Percentiles rank a stretch among this genome's conserved stretches.
Conservation (phyloP, 2,797 vertebrate genomes). For the Kryptopterus vitreolus region DNA sequence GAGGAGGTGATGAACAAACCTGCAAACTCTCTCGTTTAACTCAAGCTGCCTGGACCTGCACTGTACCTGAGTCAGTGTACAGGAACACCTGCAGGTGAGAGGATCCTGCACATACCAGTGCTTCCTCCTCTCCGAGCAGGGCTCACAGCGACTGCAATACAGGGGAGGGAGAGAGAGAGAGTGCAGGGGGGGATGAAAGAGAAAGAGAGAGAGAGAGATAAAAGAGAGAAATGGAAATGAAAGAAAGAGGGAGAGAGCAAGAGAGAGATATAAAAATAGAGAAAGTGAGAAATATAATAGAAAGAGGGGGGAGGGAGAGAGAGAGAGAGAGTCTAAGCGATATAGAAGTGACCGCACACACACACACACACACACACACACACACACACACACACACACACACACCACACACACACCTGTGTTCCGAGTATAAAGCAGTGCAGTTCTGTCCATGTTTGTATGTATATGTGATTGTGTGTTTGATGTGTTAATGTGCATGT, state of each 20-base stretch:
- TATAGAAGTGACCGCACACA: conserved; percentile 39
- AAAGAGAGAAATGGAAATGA: conserved; percentile 58
- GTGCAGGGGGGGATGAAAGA: conserved; percentile 62
- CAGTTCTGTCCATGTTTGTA: neutral
- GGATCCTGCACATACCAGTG: conserved; percentile 98
- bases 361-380: too few species aligned
- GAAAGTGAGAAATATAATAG: conserved; percentile 67
- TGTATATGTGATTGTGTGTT: neutral
- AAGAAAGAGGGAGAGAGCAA: conserved; percentile 83
- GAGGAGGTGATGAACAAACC: conserved; percentile 81
- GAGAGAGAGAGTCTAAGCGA: conserved; percentile 76
- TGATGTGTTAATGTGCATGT: neutral
- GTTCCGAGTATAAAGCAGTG: conserved; percentile 35
- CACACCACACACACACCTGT: neutral
- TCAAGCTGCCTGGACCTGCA: conserved; percentile 98
- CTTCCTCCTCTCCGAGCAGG: conserved; percentile 98
- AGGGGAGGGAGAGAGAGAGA: conserved; percentile 89
- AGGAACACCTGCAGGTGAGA: conserved; percentile 98
- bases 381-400: neutral
- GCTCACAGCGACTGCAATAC: conserved; percentile 98
- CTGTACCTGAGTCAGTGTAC: conserved; percentile 96
- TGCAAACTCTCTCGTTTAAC: conserved; percentile 99
- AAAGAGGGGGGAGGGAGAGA: neutral
- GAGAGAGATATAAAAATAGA: conserved; percentile 71
- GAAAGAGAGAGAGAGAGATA: conserved; percentile 78